Evolutionary conservation across 1,140 invertebrate species (phyloP).

Genomic region (Atta cephalotes): DNA sequence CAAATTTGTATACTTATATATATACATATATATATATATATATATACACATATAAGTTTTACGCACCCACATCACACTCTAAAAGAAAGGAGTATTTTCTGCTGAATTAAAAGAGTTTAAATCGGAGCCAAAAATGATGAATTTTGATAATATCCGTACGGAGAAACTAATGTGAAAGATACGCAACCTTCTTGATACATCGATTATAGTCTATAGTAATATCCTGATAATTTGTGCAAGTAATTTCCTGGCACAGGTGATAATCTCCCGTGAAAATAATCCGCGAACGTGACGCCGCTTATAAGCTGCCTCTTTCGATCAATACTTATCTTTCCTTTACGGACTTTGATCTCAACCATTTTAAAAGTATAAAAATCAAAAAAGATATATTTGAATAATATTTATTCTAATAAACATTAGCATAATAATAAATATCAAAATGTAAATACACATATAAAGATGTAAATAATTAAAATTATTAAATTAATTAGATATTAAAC

Average conservation of each 20-base stretch:
- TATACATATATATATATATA: too few species aligned
- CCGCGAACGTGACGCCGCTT: slow-evolving; percentile 64
- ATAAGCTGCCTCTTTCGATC: slow-evolving; percentile 22
- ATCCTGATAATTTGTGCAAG: slow-evolving; percentile 67
- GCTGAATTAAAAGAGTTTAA: background rate
- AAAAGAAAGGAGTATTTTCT: background rate
- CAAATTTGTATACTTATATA: background rate
- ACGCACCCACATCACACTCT: background rate
- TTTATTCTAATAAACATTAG: background rate
- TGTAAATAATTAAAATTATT: background rate
- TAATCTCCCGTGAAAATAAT: slow-evolving; percentile 72
- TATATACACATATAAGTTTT: background rate
- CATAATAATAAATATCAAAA: slow-evolving; percentile 13
- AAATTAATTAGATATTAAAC: background rate
- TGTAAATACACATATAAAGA: background rate
- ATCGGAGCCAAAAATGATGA: slow-evolving; percentile 38
- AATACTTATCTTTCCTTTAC: slow-evolving; percentile 3
- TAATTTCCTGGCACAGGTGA: slow-evolving; percentile 67
- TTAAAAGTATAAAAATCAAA: background rate
- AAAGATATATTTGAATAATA: background rate
- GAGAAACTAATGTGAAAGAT: slow-evolving; percentile 12
- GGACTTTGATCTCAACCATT: background rate
- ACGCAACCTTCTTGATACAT: slow-evolving; percentile 26
- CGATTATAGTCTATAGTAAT: slow-evolving; percentile 67
- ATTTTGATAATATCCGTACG: slow-evolving; percentile 63